A percentile compares a stretch with the other conserved stretches of the same genome.
Evolutionary conservation across 2,888 invertebrate species (phyloP).

Genomic region (Caenorhabditis panamensis): DNA sequence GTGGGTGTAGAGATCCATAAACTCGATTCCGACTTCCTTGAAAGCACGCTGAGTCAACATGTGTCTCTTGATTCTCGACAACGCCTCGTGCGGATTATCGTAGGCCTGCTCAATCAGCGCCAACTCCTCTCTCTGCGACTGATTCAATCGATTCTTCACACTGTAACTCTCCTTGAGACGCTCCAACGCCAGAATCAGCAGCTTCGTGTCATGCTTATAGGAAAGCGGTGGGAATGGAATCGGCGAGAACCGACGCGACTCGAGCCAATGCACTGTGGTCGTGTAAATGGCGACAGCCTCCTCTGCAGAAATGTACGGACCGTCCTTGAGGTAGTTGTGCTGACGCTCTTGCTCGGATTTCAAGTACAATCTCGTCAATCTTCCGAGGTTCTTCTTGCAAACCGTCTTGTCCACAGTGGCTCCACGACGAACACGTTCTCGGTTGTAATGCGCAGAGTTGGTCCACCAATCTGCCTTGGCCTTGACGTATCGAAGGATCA

Average conservation of each 20-base stretch:
- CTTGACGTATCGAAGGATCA: slow-evolving; percentile 99
- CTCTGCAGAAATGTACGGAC: slow-evolving; percentile 98
- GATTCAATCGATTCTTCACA: slow-evolving; percentile 87
- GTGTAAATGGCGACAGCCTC: slow-evolving; percentile 99
- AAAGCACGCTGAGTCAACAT: slow-evolving; percentile 90
- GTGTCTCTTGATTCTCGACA: slow-evolving; percentile 99
- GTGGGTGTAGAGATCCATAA: slow-evolving; percentile 99
- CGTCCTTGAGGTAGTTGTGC: slow-evolving; percentile 99
- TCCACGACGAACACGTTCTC: slow-evolving; percentile 97
- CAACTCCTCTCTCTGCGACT: slow-evolving; percentile 97
- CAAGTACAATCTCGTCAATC: slow-evolving; percentile 95
- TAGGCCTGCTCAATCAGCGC: slow-evolving; percentile 99
- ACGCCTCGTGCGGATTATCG: slow-evolving; percentile 98
- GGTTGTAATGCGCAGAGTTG: slow-evolving; percentile 99
- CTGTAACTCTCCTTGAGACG: slow-evolving; percentile 83
- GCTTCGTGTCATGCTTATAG: slow-evolving; percentile 99
- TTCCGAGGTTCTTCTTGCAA: slow-evolving; percentile 98
- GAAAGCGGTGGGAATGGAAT: slow-evolving; percentile 99
- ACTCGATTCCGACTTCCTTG: slow-evolving; percentile 94
- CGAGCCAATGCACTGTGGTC: slow-evolving; percentile 99
- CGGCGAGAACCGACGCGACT: slow-evolving; percentile 97
- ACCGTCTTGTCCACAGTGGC: slow-evolving; percentile 99
- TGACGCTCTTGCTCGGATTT: slow-evolving; percentile 98
- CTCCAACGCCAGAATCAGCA: slow-evolving; percentile 96
- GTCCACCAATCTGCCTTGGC: slow-evolving; percentile 99